Evolutionary conservation across 1,140 invertebrate species (phyloP).

Genomic region (Papilio glaucus): DNA sequence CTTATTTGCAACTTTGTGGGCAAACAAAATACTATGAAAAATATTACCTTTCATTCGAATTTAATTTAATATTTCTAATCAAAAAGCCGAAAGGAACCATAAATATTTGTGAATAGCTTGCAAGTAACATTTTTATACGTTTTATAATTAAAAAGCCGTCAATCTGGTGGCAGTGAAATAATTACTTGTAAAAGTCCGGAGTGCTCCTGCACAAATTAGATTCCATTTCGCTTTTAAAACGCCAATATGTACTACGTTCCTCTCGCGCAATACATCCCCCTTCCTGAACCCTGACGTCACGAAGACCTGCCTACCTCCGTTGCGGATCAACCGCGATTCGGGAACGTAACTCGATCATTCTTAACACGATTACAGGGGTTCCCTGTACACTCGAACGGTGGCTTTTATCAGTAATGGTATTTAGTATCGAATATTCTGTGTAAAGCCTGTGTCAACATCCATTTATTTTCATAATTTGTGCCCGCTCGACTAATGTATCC

Average conservation of each 20-base stretch:
- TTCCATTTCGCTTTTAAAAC: constrained; percentile 24
- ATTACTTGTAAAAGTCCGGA: constrained; percentile 12
- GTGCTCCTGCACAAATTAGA: constrained; percentile 21
- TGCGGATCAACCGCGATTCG: constrained; percentile 61
- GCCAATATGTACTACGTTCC: constrained; percentile 30
- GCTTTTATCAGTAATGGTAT: constrained; percentile 70
- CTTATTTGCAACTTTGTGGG: no score
- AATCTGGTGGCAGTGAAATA: neutral
- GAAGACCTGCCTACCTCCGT: constrained; percentile 7
- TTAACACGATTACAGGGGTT: constrained; percentile 68
- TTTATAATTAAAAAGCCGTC: constrained; percentile 27
- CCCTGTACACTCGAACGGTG: constrained; percentile 52
- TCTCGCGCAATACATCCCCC: constrained; percentile 25
- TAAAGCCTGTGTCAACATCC: constrained; percentile 35
- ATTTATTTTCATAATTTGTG: constrained; percentile 14
- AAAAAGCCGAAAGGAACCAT: neutral
- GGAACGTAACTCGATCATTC: constrained; percentile 70
- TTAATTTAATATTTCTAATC: no score
- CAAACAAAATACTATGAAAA: no score
- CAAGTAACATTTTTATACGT: neutral
- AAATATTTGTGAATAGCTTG: neutral
- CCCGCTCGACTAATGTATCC: neutral
- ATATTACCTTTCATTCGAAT: no score
- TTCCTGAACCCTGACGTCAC: constrained; percentile 23
- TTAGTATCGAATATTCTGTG: constrained; percentile 47